Evolutionary conservation across 1,140 invertebrate genomes (phyloP).

Genomic region (Aphis craccivora): DNA sequence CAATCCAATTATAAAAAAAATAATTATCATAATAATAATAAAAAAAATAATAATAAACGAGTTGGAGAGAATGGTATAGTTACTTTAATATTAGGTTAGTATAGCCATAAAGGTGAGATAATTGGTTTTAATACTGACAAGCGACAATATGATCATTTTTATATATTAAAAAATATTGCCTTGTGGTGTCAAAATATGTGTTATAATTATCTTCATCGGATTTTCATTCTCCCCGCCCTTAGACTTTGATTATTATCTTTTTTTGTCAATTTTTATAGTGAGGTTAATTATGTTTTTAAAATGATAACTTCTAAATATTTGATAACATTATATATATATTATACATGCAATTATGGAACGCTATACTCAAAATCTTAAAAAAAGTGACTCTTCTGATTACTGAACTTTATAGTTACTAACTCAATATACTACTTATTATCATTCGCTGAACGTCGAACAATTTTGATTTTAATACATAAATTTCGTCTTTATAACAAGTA

Average conservation of each 20-base stretch:
- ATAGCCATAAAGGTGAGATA: slow-evolving; percentile 27
- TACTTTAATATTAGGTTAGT: slow-evolving; percentile 41
- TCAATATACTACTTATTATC: neutral
- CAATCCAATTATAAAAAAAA: slow-evolving; percentile 47
- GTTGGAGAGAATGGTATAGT: neutral
- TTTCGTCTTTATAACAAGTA: neutral
- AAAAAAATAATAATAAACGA: slow-evolving; percentile 39
- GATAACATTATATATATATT: neutral
- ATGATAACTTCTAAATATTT: neutral
- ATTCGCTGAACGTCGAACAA: neutral
- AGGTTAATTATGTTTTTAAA: neutral
- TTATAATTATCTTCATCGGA: neutral
- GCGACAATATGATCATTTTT: neutral
- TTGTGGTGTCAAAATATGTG: neutral
- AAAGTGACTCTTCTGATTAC: neutral
- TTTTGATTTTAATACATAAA: neutral
- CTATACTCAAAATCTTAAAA: neutral
- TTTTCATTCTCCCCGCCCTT: neutral
- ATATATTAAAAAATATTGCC: neutral
- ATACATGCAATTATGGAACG: no score
- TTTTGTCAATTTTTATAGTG: neutral
- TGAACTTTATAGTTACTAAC: neutral
- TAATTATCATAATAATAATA: slow-evolving; percentile 21
- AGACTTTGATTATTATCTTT: neutral
- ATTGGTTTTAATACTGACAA: slow-evolving; percentile 25